Evolutionary conservation across 53 echinoderm and acorn worm genomes (phyloP).

Genomic region (Luidia sarsii): DNA sequence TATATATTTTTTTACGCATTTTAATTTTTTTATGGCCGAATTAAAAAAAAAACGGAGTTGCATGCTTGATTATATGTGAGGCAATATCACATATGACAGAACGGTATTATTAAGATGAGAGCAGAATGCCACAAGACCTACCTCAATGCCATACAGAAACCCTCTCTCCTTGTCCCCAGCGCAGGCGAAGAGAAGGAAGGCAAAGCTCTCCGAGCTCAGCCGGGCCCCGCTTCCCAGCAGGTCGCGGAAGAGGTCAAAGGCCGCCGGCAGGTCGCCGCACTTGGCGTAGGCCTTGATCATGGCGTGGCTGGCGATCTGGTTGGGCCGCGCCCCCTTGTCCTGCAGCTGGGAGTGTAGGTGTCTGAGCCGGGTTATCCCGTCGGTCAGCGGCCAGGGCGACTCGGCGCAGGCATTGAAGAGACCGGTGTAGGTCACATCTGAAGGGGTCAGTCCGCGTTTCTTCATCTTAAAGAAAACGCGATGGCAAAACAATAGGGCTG

Average conservation of each 20-base stretch:
- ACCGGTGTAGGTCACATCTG: slow-evolving; percentile 81
- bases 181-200: slow-evolving; percentile 85
- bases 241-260: slow-evolving; percentile 82
- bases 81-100: no score
- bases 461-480: no score
- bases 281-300: slow-evolving; percentile 98
- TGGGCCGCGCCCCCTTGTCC: slow-evolving; percentile 76
- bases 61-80: no score
- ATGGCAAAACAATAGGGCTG: no score
- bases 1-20: no score
- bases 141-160: slow-evolving; percentile 82
- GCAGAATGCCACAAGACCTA: no score
- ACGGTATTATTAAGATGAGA: no score
- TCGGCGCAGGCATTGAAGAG: slow-evolving; percentile 94
- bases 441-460: slow-evolving; percentile 68
- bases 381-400: slow-evolving; percentile 86
- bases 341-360: slow-evolving; percentile 81
- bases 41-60: no score
- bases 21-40: no score
- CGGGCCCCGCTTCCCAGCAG: slow-evolving; percentile 62
- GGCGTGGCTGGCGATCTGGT: slow-evolving; percentile 83
- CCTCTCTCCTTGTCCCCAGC: slow-evolving; percentile 77
- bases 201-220: slow-evolving; percentile 65
- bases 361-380: slow-evolving; percentile 71
- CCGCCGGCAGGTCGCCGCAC: slow-evolving; percentile 83